Conservation (phyloP, 1,140 invertebrate species). For the Megathymus violae region DNA sequence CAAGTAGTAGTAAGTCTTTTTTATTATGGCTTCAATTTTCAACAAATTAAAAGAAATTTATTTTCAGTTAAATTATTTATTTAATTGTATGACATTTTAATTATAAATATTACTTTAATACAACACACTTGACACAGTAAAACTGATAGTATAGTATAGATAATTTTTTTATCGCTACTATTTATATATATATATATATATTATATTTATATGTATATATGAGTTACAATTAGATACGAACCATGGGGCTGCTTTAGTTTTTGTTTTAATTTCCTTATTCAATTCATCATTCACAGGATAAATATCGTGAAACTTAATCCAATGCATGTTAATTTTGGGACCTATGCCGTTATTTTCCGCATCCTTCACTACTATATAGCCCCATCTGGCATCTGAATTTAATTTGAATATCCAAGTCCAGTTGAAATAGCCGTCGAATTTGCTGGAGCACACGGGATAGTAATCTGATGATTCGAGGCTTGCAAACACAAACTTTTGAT, state of each 20-base stretch:
- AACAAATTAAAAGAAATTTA: too few species aligned
- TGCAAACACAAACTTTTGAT: constrained; percentile 70
- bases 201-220: background rate
- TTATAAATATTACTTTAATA: too few species aligned
- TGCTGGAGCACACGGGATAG: constrained; percentile 63
- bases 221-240: constrained; percentile 87
- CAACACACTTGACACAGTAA: too few species aligned
- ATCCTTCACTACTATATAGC: constrained; percentile 76
- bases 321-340: constrained; percentile 59
- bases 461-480: constrained; percentile 70
- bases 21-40: too few species aligned
- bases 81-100: too few species aligned
- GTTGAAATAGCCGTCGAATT: constrained; percentile 84
- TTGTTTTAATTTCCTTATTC: constrained; percentile 67
- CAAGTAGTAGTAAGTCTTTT: too few species aligned
- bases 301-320: constrained; percentile 69
- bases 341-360: constrained; percentile 60
- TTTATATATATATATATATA: too few species aligned
- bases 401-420: constrained; percentile 87
- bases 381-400: constrained; percentile 86
- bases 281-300: constrained; percentile 56
- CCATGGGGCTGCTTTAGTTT: constrained; percentile 85
- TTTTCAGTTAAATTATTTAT: too few species aligned
- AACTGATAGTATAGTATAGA: too few species aligned
- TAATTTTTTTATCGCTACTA: too few species aligned